Percentiles rank a stretch among this genome's conserved stretches.
Evolutionary conservation across 2,797 vertebrate genomes (phyloP).

Genomic region (Apogon hyalosoma): DNA sequence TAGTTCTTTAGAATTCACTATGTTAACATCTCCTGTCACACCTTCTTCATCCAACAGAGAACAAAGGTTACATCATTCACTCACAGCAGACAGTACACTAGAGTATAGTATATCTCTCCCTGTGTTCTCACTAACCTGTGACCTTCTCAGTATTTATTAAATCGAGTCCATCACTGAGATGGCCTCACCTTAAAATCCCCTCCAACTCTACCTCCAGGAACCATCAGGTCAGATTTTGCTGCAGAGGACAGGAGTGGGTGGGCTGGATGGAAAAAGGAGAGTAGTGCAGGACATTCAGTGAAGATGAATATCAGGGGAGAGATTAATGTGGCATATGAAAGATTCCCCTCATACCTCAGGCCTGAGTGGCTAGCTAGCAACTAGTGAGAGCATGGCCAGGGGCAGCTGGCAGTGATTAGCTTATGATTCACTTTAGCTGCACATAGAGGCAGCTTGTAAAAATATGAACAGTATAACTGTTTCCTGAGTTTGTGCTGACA

Average conservation of each 20-base stretch:
- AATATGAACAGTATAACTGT: conserved; percentile 92
- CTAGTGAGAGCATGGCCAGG: conserved; percentile 56
- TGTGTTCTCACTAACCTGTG: conserved; percentile 7
- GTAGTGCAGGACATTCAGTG: conserved; percentile 66
- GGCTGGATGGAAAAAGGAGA: conserved; percentile 45
- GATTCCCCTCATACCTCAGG: conserved; percentile 88
- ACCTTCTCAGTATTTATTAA: conserved; percentile 36
- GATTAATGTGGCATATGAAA: conserved; percentile 84
- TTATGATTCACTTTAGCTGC: conserved; percentile 90
- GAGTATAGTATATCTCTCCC: conserved; percentile 9
- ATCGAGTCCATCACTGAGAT: conserved; percentile 31
- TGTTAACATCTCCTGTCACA: neutral
- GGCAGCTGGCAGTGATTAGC: conserved; percentile 93
- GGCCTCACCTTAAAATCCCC: conserved; percentile 35
- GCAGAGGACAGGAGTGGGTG: conserved; percentile 55
- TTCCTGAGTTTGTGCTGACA: conserved; percentile 95
- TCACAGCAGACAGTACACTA: conserved; percentile 1
- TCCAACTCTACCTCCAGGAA: conserved; percentile 34
- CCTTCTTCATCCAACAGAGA: neutral
- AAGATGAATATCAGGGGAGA: conserved; percentile 78
- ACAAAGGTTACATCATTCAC: conserved; percentile 6
- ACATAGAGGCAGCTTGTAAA: conserved; percentile 89
- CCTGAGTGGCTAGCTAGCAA: conserved; percentile 49
- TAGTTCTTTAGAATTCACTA: neutral
- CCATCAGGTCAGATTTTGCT: conserved; percentile 48